Evolutionary conservation across 2,888 invertebrate genomes (phyloP).

Genomic region (Hecatera dysodea): DNA sequence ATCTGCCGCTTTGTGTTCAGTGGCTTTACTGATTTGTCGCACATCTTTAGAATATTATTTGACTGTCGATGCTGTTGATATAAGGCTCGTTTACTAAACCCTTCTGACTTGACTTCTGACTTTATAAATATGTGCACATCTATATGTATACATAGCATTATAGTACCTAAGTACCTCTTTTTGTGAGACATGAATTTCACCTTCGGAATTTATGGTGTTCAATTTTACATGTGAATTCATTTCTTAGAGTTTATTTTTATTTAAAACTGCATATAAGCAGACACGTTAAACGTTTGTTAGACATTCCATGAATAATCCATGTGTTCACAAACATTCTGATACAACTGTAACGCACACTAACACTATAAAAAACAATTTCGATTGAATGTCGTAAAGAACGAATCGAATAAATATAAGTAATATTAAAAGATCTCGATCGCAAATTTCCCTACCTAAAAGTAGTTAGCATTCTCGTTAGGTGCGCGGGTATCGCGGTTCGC

Average conservation of each 20-base stretch:
- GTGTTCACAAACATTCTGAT: conserved; percentile 37
- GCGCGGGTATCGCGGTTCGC: conserved; percentile 68
- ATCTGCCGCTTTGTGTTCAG: not conserved
- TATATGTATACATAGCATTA: not conserved
- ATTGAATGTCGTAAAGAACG: conserved; percentile 34
- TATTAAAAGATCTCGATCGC: conserved; percentile 54
- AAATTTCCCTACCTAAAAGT: conserved; percentile 68
- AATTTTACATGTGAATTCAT: not conserved
- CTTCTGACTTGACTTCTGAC: conserved; percentile 2
- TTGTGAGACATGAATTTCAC: conserved; percentile 7
- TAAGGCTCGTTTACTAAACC: not conserved
- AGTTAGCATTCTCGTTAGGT: conserved; percentile 75
- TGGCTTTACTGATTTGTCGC: not conserved
- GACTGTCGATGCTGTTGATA: not conserved
- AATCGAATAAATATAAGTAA: conserved; percentile 42
- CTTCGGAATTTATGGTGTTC: not conserved
- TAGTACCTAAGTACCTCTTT: not conserved
- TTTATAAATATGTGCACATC: not conserved
- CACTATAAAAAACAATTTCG: conserved; percentile 29
- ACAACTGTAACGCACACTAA: conserved; percentile 26
- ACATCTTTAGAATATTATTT: not conserved
- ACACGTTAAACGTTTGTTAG: conserved; percentile 7
- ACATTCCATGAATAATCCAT: conserved; percentile 45
- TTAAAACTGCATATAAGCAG: conserved; percentile 4
- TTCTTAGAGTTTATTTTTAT: conserved; percentile 9